These are phyloP conservation scores for Pissodes strobi DNA, from an alignment of 1,140 invertebrate genomes.

Conservation along the genomic window DNA sequence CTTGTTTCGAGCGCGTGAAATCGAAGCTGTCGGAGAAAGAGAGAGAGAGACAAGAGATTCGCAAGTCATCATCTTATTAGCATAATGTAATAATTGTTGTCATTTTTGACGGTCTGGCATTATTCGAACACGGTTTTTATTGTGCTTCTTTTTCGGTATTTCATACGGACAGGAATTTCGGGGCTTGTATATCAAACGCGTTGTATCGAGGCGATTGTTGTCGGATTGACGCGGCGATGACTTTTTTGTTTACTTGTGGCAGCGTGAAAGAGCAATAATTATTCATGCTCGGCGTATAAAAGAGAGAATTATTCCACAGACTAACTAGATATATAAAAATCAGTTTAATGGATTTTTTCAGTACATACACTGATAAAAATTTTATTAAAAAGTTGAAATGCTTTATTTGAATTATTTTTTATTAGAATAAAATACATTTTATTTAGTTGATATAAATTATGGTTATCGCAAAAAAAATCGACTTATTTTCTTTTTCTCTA, in stretches of 20 bases:
- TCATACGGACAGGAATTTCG: background rate
- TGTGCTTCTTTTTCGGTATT: conserved; percentile 6
- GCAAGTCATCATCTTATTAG: conserved; percentile 49
- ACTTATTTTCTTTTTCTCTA: too few relatives aligned
- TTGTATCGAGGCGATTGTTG: background rate
- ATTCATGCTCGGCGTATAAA: too few relatives aligned
- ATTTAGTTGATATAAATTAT: too few relatives aligned
- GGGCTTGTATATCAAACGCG: background rate
- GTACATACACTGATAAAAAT: too few relatives aligned
- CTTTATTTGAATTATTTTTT: too few relatives aligned
- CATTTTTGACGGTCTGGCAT: conserved; percentile 42
- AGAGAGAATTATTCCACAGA: too few relatives aligned
- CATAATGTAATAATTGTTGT: conserved; percentile 50
- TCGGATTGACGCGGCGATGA: background rate
- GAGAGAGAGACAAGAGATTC: conserved; percentile 26
- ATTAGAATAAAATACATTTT: too few relatives aligned
- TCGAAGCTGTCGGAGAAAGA: conserved; percentile 1
- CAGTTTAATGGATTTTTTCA: too few relatives aligned
- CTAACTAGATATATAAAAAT: too few relatives aligned
- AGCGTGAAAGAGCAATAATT: too few relatives aligned
- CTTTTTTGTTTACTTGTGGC: background rate
- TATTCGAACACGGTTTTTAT: conserved; percentile 10
- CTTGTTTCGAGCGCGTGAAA: conserved; percentile 1
- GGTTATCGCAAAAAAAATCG: too few relatives aligned
- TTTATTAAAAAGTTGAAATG: too few relatives aligned